A percentile compares a stretch with the other conserved stretches of the same genome.
These are phyloP conservation scores for Propsilocerus akamusi DNA, from an alignment of 1,140 invertebrate species.

Conservation along the genomic window DNA sequence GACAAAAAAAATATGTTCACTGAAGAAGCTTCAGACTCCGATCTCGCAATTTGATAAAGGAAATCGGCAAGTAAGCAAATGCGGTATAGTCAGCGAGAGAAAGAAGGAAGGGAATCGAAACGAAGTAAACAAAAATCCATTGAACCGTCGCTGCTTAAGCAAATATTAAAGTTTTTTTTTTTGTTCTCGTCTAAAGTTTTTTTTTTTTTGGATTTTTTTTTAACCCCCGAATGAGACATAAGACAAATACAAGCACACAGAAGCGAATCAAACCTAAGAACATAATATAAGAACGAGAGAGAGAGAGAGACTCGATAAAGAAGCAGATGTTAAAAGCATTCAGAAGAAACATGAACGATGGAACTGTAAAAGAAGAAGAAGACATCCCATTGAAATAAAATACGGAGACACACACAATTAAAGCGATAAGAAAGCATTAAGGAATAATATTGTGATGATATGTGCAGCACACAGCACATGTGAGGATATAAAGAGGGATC, in stretches of 20 bases:
- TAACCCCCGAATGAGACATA: neutral
- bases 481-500: neutral
- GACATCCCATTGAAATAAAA: neutral
- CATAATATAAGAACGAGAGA: neutral
- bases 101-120: neutral
- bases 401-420: constrained; percentile 1
- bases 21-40: neutral
- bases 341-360: too few species aligned
- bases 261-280: too few species aligned
- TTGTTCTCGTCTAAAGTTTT: too few species aligned
- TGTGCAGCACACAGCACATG: neutral
- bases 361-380: neutral
- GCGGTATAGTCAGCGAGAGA: too few species aligned
- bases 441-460: neutral
- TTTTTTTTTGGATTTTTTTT: neutral
- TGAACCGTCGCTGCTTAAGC: constrained; percentile 1
- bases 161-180: constrained; percentile 1
- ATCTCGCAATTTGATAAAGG: neutral
- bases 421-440: neutral
- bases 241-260: neutral
- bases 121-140: constrained; percentile 2
- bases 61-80: neutral
- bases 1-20: too few species aligned
- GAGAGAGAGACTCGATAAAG: neutral
- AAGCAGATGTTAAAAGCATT: constrained; percentile 1